These are phyloP conservation scores for Chlorodrepanis virens DNA, from an alignment of 2,113 vertebrate genomes.

Conservation along the genomic window DNA sequence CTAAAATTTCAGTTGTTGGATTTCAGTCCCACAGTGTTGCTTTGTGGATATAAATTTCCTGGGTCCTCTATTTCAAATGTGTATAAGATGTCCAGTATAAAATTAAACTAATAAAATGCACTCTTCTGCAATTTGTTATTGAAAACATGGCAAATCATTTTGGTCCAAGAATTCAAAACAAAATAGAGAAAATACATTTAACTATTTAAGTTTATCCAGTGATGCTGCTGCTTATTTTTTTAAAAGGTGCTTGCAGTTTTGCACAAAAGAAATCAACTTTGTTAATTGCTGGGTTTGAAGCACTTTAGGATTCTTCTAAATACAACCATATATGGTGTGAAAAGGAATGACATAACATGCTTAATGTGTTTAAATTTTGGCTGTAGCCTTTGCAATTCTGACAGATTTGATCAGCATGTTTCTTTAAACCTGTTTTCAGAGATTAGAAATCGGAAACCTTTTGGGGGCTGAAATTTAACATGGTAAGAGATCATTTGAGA, in stretches of 20 bases:
- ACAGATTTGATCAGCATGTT: background rate
- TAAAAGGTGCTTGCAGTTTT: slow-evolving; percentile 42
- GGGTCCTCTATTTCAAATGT: slow-evolving; percentile 60
- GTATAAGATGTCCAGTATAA: slow-evolving; percentile 46
- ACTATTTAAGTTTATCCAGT: background rate
- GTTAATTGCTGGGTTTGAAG: slow-evolving; percentile 39
- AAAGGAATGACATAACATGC: background rate
- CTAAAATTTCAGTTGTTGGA: background rate
- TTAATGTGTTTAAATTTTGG: background rate
- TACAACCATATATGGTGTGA: background rate
- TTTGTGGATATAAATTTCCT: slow-evolving; percentile 20
- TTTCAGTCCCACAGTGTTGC: slow-evolving; percentile 25
- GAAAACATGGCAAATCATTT: slow-evolving; percentile 18
- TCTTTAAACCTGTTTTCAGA: slow-evolving; percentile 1
- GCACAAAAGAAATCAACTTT: slow-evolving; percentile 29
- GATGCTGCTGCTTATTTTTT: slow-evolving; percentile 15
- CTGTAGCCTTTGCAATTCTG: background rate
- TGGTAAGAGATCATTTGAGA: background rate
- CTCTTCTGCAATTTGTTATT: background rate
- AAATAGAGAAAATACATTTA: background rate
- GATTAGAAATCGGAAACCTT: background rate
- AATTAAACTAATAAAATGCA: slow-evolving; percentile 42
- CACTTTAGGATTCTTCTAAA: slow-evolving; percentile 33
- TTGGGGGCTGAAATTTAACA: background rate
- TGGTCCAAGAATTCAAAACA: slow-evolving; percentile 6